Base-by-base conservation (phyloP, 2,888 invertebrate genomes). In the Brenthis ino region DNA sequence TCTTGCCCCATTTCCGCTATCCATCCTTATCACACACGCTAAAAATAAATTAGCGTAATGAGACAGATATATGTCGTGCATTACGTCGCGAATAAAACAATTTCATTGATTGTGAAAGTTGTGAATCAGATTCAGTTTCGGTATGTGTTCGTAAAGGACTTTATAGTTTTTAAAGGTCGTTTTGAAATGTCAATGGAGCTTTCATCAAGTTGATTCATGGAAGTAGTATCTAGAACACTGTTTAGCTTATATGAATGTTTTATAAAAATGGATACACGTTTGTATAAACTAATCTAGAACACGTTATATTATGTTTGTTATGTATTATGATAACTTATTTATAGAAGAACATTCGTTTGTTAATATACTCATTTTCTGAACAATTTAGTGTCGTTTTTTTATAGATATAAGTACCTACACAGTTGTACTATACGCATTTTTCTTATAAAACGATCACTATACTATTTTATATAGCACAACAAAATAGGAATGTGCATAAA, bases 1-100 rank as follows among this genome's bases (percentile, higher is more conserved):
- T 88, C 87, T 87, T 84, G 80, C 81, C 81, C 75, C 70, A 82
- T 82, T 89, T 90, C 90, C 90, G 85, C 83, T 79, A 75, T 81
- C 80, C 73, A 72, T 86, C 86, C 79, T 80, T 84, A 74, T 87
- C 81, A 71, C 80, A 72, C 81, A 71, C 81, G 67, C 74, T 16
- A 48, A 20, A 61, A 65, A 71, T 68, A 72, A 69, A 69, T 56
- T 47, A 64, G 68, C 55, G 75, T 71, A 83, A 68, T 76, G 81
- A 80, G 83, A 84, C 50, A 72, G 72, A 70, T 64, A 70, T 72
- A 77, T 58, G 65, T 79, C 75, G 75, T 76, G 76, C 73, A 77
- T 70, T 78, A 69, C 74, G 72, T 75, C 77, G 79, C 79, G 81
- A 80, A 79, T 80, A 77, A 80, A 82, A 83, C 81, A 81, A 80